Evolutionary conservation across 2,113 vertebrate genomes (phyloP).

Genomic region (Arizona elegans): DNA sequence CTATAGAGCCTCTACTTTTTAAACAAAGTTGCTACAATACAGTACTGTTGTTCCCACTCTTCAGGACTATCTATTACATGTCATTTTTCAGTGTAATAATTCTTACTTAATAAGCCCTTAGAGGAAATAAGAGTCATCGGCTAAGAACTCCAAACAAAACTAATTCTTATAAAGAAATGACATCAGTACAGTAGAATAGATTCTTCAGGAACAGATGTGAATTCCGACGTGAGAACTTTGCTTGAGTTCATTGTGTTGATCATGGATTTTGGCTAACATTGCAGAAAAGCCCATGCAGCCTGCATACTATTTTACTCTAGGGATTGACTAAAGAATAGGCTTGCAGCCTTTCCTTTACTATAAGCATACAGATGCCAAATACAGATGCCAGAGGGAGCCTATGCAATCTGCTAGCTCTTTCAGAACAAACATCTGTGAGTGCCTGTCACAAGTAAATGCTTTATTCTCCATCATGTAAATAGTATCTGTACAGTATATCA

Average conservation of each 20-base stretch:
- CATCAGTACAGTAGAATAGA: background rate
- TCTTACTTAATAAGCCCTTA: background rate
- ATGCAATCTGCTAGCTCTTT: constrained; percentile 2
- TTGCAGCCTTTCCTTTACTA: background rate
- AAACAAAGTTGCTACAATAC: background rate
- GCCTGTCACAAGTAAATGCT: no score
- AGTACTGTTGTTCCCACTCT: background rate
- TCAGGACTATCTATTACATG: background rate
- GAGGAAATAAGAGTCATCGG: background rate
- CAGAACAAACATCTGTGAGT: constrained; percentile 6
- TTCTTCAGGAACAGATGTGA: background rate
- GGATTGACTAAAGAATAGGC: constrained; percentile 5
- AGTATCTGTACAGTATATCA: no score
- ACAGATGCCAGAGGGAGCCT: constrained; percentile 8
- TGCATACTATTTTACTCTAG: background rate
- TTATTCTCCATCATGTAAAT: no score
- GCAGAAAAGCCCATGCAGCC: background rate
- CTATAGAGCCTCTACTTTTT: background rate
- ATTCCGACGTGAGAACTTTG: constrained; percentile 15
- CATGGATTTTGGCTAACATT: constrained; percentile 17
- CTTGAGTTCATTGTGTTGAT: background rate
- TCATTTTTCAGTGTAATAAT: background rate
- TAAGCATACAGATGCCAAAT: constrained; percentile 7
- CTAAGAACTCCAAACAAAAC: background rate
- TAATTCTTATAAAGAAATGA: background rate